Base-by-base conservation (phyloP, 2,888 invertebrate species). In the Anaspis maculata region DNA sequence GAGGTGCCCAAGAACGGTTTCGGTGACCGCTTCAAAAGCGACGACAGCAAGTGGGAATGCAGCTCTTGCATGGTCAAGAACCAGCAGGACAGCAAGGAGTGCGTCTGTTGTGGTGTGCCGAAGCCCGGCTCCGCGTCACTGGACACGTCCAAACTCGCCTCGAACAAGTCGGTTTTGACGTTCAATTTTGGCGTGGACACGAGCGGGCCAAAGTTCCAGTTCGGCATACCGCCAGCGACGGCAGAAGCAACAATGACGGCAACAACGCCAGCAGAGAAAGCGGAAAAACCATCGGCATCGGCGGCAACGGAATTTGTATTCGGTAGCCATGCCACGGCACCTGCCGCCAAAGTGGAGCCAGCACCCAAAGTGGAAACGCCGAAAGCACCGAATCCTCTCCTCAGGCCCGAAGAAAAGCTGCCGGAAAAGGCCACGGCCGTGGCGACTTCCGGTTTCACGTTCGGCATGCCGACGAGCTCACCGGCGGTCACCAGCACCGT, bases 91-190 rank as follows among this genome's bases (percentile, higher is more conserved):
- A 21, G 23, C 10, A 27, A 34, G 3, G 69, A 67, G 41, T 79
- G 79, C 56, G 62, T 67, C 30, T 74, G 77, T 46, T 79, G 80
- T 54, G 72, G 71, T 42, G 67, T 73, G 32, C 52, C 62, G 1
- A 75, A 70, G 52, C 72, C 72, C 1, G 69, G 69, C 31, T 11
- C 32, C 35, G 13, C 24, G n/a, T n/a, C n/a, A n/a, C n/a, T n/a
- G n/a, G n/a, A n/a, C n/a, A n/a, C n/a, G n/a, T n/a, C n/a, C n/a
- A n/a, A n/a, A n/a, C n/a, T n/a, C n/a, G n/a, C n/a, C n/a, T n/a
- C n/a, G n/a, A n/a, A n/a, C n/a, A n/a, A n/a, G n/a, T n/a, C n/a
- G n/a, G n/a, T n/a, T n/a, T n/a, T n/a, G n/a, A n/a, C n/a, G 12
- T 68, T 72, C 39, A 69, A 66, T 48, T 73, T 73, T 52, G 73